Conservation (phyloP, 1,140 invertebrate genomes). For the Chymomyza costata region DNA sequence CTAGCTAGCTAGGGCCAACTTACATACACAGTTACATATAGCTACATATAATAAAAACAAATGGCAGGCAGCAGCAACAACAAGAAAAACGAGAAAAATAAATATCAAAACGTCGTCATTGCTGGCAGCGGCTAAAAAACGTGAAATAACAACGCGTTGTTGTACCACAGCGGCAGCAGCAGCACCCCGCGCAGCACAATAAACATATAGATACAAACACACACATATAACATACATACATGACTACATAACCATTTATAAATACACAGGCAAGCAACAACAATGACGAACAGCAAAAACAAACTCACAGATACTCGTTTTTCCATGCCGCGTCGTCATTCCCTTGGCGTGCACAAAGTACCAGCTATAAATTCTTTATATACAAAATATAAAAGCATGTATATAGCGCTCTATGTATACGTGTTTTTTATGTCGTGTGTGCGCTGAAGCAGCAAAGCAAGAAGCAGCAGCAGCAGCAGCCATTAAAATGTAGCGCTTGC, state of each 20-base stretch:
- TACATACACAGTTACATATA: too few species aligned
- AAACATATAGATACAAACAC: constrained; percentile 3
- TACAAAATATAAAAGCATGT: constrained; percentile 24
- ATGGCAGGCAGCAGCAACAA: constrained; percentile 23
- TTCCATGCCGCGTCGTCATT: constrained; percentile 48
- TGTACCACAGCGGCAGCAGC: constrained; percentile 21
- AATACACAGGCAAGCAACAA: constrained; percentile 43
- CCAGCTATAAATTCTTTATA: constrained; percentile 71
- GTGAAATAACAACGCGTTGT: constrained; percentile 51
- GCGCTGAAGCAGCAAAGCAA: constrained; percentile 70
- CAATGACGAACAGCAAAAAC: constrained; percentile 41
- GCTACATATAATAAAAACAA: constrained; percentile 5
- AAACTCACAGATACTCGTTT: constrained; percentile 59
- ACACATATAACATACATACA: constrained; percentile 34
- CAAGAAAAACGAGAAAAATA: constrained; percentile 62
- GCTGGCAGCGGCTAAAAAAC: constrained; percentile 22
- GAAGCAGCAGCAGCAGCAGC: constrained; percentile 27
- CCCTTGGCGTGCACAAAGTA: constrained; percentile 42
- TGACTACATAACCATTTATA: constrained; percentile 64
- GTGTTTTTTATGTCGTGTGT: constrained; percentile 34
- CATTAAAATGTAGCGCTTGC: constrained; percentile 36
- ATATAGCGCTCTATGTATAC: constrained; percentile 8
- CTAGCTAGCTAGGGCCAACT: constrained; percentile 32
- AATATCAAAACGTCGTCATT: constrained; percentile 53
- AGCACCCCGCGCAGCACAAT: constrained; percentile 34